A percentile compares a stretch with the other conserved stretches of the same genome.
These are phyloP conservation scores for Orchestia grillus DNA, from an alignment of 1,140 invertebrate genomes.

Conservation along the genomic window DNA sequence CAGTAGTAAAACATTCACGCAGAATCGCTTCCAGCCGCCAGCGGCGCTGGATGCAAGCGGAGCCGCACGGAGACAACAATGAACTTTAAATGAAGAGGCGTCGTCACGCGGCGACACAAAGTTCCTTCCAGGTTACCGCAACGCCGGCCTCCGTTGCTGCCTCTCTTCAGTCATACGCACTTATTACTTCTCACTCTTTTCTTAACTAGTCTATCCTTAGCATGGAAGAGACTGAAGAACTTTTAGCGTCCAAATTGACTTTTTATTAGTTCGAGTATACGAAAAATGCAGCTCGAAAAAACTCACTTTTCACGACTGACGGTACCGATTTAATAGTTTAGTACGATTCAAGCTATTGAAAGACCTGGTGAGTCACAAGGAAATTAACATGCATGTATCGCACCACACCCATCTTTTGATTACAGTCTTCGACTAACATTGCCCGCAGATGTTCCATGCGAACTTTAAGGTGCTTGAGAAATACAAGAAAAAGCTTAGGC, in stretches of 20 bases:
- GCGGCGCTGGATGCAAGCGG: background rate
- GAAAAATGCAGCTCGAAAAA: background rate
- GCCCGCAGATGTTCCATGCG: background rate
- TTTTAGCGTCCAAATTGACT: background rate
- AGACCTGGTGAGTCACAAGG: background rate
- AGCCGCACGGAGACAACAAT: background rate
- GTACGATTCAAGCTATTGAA: background rate
- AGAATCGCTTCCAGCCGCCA: background rate
- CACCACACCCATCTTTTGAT: background rate
- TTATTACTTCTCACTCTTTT: background rate
- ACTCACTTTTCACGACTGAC: background rate
- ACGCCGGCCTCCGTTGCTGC: background rate
- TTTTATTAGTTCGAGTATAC: background rate
- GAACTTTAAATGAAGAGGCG: background rate
- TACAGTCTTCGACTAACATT: background rate
- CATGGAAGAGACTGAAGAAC: background rate
- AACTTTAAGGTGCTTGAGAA: background rate
- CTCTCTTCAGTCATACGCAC: background rate
- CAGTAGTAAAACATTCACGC: background rate
- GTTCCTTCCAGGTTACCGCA: background rate
- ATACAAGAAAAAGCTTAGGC: background rate
- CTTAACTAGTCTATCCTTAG: background rate
- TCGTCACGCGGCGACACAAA: background rate
- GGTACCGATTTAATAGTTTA: background rate
- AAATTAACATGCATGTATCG: background rate